Percentiles rank a stretch among this genome's conserved stretches.
Conservation (phyloP, 2,113 vertebrate species). For the Cynocephalus volans region DNA sequence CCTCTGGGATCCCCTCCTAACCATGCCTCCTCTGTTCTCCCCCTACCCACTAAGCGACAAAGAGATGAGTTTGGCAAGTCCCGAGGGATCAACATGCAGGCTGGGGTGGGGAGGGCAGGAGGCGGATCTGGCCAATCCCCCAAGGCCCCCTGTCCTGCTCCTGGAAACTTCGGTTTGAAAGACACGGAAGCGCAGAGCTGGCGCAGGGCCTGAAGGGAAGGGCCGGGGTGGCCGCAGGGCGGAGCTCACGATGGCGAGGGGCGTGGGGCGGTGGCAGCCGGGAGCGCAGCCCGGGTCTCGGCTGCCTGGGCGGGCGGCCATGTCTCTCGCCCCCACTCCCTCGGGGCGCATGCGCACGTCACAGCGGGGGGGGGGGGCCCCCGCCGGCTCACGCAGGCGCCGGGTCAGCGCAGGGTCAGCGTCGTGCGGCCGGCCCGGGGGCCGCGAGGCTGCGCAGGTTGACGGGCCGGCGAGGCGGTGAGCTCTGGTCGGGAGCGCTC, state of each 20-base stretch:
- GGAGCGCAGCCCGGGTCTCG: not conserved
- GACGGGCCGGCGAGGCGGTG: too few relatives aligned
- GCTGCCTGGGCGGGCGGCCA: not conserved
- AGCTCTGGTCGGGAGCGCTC: too few relatives aligned
- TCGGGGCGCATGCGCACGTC: not conserved
- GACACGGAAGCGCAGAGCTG: not conserved
- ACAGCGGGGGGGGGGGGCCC: too few relatives aligned
- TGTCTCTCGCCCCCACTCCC: constrained; percentile 50
- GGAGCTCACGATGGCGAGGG: not conserved
- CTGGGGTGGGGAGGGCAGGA: not conserved
- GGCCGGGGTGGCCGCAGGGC: not conserved
- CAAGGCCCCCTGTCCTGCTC: not conserved
- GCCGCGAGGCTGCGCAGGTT: too few relatives aligned
- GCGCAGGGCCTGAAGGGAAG: not conserved
- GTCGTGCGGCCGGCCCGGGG: too few relatives aligned
- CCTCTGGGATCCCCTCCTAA: not conserved
- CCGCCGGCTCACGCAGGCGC: constrained; percentile 39
- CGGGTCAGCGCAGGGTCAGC: constrained; percentile 66
- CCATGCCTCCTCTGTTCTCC: too few relatives aligned
- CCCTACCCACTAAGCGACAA: not conserved
- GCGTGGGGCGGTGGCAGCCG: not conserved
- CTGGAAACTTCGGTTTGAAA: not conserved
- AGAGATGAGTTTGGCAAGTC: not conserved
- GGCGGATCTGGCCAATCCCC: not conserved
- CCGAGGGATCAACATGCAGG: not conserved